Percentiles rank a stretch among this genome's conserved stretches.
Evolutionary conservation across 2,888 invertebrate genomes (phyloP).

Genomic region (Iselma pallidipennis): DNA sequence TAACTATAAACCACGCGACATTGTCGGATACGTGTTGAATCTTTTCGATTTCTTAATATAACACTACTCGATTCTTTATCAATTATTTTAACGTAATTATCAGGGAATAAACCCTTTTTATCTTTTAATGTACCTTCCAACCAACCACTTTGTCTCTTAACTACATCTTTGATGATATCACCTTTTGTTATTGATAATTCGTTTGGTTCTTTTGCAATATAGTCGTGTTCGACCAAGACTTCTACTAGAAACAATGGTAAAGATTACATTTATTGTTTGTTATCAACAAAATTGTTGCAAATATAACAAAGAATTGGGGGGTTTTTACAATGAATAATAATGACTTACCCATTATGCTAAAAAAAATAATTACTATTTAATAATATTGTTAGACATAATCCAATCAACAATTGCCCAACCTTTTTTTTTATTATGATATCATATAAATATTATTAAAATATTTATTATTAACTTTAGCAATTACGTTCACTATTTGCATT

Average conservation of each 20-base stretch:
- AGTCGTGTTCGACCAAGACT: constrained; percentile 85
- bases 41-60: constrained; percentile 46
- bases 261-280: no score
- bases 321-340: neutral
- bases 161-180: constrained; percentile 80
- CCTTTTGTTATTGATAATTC: constrained; percentile 83
- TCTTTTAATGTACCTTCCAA: constrained; percentile 86
- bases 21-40: constrained; percentile 60
- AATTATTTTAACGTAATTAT: constrained; percentile 81
- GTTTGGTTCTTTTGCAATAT: constrained; percentile 82
- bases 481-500: constrained; percentile 25
- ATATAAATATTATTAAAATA: constrained; percentile 22
- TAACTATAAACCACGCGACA: constrained; percentile 90
- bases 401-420: constrained; percentile 17
- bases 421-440: constrained; percentile 23
- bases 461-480: constrained; percentile 24
- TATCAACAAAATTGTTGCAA: neutral
- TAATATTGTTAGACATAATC: constrained; percentile 11
- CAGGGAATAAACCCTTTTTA: constrained; percentile 87
- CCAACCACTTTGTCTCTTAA: constrained; percentile 83
- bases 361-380: constrained; percentile 10
- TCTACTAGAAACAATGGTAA: constrained; percentile 65
- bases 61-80: constrained; percentile 38
- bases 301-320: neutral
- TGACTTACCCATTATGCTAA: constrained; percentile 20